Base-by-base conservation (phyloP, 2,797 vertebrate species). In the Neomorphus geoffroyi region DNA sequence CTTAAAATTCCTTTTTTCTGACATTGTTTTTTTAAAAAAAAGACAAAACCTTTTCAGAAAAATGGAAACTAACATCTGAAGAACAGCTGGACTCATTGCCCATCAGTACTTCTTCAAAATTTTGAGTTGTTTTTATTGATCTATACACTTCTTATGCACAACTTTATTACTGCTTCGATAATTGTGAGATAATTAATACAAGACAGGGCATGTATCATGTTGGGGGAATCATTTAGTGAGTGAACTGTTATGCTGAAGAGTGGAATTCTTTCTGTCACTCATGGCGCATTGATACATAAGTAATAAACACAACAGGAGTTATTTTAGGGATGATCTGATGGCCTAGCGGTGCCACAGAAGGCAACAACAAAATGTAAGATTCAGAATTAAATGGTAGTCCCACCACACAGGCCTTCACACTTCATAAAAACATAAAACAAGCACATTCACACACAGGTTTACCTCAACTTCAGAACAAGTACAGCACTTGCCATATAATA, bases 151-250 rank as follows among this genome's bases (percentile, higher is more conserved):
- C 84, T 94, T 67, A 89, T 73, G 78, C 88, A 95, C 48, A 94
- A 91, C 81, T 93, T 82, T 67, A 89, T 90, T 95, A 95, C 41
- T 84, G 58, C 60, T 93, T 94, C 87, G 66, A 92, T 96, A 96
- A 96, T 93, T 96, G 86, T 54, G 92, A 96, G 74, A 95, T 93
- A 94, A 96, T 95, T 95, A 93, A 95, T 78, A 95, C 89, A 96
- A 97, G 95, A 96, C 87, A 92, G 91, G 90, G 82, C 95, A 89
- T 75, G 93, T 69, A 95, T 90, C 86, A 69, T 84, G 78, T 85
- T 92, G 67, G 50, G 43, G 39, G 67, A 96, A 87, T 81, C 74
- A 91, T 92, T 96, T 86, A 89, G 70, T 67, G 82, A 91, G 73
- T 51, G n/a, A 94, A 92, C 50, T 94, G 87, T 87, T 92, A 79